Conservation (phyloP, 2,888 invertebrate genomes). For the Spodoptera picta region DNA sequence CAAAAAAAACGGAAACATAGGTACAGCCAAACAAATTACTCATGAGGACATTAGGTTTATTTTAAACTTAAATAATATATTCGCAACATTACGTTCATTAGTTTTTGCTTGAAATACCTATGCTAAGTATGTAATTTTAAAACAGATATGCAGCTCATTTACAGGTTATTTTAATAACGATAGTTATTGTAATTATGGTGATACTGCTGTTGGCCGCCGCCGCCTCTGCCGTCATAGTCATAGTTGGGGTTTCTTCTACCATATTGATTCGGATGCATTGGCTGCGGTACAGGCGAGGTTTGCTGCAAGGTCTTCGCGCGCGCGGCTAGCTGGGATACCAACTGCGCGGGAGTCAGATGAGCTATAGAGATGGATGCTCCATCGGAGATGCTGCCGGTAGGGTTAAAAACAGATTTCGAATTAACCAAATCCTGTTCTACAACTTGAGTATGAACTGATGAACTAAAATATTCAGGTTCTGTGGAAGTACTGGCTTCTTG, state of each 20-base stretch:
- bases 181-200: slow-evolving; percentile 69
- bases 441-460: slow-evolving; percentile 81
- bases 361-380: slow-evolving; percentile 80
- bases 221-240: slow-evolving; percentile 67
- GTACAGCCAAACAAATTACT: no score
- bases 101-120: slow-evolving; percentile 2
- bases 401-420: slow-evolving; percentile 80
- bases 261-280: slow-evolving; percentile 59
- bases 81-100: background rate
- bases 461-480: slow-evolving; percentile 71
- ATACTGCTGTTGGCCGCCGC: slow-evolving; percentile 58
- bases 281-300: slow-evolving; percentile 58
- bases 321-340: slow-evolving; percentile 83
- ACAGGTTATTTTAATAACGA: slow-evolving; percentile 62
- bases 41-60: no score
- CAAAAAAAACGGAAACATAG: no score
- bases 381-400: slow-evolving; percentile 74
- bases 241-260: slow-evolving; percentile 61
- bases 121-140: slow-evolving; percentile 2
- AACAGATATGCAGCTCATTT: background rate
- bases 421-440: slow-evolving; percentile 79
- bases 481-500: slow-evolving; percentile 66
- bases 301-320: slow-evolving; percentile 83
- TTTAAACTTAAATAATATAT: no score
- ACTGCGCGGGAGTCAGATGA: slow-evolving; percentile 83